Base-by-base conservation (phyloP, 2,797 vertebrate genomes). In the Pangasius krempfi region DNA sequence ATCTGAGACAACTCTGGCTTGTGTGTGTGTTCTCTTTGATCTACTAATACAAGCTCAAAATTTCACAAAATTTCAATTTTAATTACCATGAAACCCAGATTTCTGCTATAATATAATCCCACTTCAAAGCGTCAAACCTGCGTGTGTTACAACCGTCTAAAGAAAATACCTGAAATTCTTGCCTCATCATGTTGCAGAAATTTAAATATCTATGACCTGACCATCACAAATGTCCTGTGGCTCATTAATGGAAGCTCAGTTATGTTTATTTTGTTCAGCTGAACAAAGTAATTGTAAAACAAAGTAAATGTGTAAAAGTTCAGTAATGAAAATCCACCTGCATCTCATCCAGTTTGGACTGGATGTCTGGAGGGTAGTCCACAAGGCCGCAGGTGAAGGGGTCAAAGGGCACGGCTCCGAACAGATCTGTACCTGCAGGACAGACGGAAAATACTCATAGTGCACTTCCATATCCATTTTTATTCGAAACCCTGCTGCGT, bases 281-380 rank as follows among this genome's bases (percentile, higher is more conserved):
- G 72, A 90, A 85, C 75, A n/a, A n/a, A n/a, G n/a, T n/a, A n/a
- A n/a, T n/a, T n/a, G n/a, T n/a, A n/a, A n/a, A n/a, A n/a, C n/a
- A n/a, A n/a, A n/a, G n/a, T n/a, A n/a, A n/a, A n/a, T n/a, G n/a
- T n/a, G n/a, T n/a, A 33, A 33, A 33, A 33, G 33, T 33, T 33
- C 33, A 33, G 60, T 62, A 94, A 58, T 83, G 40, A 86, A 54
- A 68, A 16, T 86, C 95, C 93, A 98, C 97, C 96, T 98, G 97
- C 96, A 98, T 98, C 93, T 98, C 97, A 87, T 97, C 97, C 93
- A 98, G 93, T 92, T 97, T 97, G 92, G 97, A 97, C 89, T 97
- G 97, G 91, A 98, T 96, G 92, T 97, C 97, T 92, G 97, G 96
- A 91, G 97, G 96, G 91, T 97, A 97, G 91, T 97, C 96, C 86